Percentiles rank a stretch among this genome's conserved stretches.
Conservation (phyloP, 2,797 vertebrate genomes). For the Enteromius mattozi region DNA sequence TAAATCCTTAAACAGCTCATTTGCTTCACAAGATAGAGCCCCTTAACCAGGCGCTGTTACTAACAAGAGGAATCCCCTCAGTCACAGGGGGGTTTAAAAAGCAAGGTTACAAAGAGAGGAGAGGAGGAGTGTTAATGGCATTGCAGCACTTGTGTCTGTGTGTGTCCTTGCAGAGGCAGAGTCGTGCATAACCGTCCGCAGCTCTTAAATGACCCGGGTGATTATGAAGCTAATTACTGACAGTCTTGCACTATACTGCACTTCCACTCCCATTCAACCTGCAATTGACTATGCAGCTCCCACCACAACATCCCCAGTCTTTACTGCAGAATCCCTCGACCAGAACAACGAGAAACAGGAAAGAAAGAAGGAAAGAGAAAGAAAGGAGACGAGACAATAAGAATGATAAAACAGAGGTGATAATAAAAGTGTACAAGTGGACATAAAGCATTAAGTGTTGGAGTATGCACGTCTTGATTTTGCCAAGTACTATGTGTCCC, state of each 20-base stretch:
- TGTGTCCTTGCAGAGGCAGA: constrained; percentile 53
- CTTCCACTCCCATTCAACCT: constrained; percentile 80
- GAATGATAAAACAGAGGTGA: constrained; percentile 29
- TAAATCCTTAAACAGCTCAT: constrained; percentile 75
- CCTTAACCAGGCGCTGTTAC: constrained; percentile 49
- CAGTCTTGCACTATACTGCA: constrained; percentile 81
- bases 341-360: constrained; percentile 62
- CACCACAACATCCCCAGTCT: constrained; percentile 71
- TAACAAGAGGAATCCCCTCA: constrained; percentile 73
- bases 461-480: background rate
- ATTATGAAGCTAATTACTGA: constrained; percentile 86
- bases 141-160: constrained; percentile 35
- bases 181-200: constrained; percentile 72
- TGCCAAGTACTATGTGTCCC: no score
- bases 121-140: constrained; percentile 40
- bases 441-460: constrained; percentile 46
- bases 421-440: constrained; percentile 41
- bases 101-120: constrained; percentile 55
- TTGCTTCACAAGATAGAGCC: constrained; percentile 69
- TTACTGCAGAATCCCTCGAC: constrained; percentile 76
- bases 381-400: constrained; percentile 12
- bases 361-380: background rate
- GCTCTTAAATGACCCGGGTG: constrained; percentile 81
- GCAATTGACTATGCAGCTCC: constrained; percentile 75
- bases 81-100: constrained; percentile 19